Evolutionary conservation across 1,140 invertebrate species (phyloP).

Genomic region (Muscidifurax raptorellus): DNA sequence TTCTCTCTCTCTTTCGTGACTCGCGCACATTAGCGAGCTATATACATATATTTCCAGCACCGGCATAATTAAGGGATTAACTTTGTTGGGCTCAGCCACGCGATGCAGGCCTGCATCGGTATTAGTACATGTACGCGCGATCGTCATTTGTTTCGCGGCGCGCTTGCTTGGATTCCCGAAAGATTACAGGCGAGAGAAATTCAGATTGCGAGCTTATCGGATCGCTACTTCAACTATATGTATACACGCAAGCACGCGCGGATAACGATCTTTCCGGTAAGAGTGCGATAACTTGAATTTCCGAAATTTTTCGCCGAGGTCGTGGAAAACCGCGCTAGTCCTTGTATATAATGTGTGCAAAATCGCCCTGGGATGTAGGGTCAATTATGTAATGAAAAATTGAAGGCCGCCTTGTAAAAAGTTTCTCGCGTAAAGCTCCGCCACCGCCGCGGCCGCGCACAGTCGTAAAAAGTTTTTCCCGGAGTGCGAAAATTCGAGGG

Average conservation of each 20-base stretch:
- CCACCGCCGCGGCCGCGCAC: too few relatives aligned
- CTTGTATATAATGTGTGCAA: too few relatives aligned
- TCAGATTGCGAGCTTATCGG: background rate
- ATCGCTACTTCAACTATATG: background rate
- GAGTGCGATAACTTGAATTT: too few relatives aligned
- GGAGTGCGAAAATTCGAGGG: background rate
- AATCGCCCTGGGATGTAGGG: too few relatives aligned
- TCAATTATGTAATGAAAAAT: too few relatives aligned
- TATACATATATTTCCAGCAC: too few relatives aligned
- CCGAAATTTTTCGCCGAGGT: too few relatives aligned
- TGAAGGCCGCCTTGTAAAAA: background rate
- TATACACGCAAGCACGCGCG: too few relatives aligned
- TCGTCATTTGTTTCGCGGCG: background rate
- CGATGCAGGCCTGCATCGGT: too few relatives aligned
- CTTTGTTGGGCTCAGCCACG: background rate
- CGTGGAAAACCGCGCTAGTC: too few relatives aligned
- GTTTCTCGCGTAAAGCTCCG: background rate
- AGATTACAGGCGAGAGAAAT: background rate
- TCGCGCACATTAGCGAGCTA: background rate
- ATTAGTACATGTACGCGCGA: too few relatives aligned
- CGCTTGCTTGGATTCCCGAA: background rate
- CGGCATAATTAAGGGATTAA: constrained; percentile 31
- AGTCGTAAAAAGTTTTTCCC: background rate
- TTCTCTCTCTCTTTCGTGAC: background rate
- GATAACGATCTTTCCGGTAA: too few relatives aligned